Percentiles rank a stretch among this genome's conserved stretches.
These are phyloP conservation scores for Lates calcarifer DNA, from an alignment of 2,113 vertebrate species.

Conservation along the genomic window DNA sequence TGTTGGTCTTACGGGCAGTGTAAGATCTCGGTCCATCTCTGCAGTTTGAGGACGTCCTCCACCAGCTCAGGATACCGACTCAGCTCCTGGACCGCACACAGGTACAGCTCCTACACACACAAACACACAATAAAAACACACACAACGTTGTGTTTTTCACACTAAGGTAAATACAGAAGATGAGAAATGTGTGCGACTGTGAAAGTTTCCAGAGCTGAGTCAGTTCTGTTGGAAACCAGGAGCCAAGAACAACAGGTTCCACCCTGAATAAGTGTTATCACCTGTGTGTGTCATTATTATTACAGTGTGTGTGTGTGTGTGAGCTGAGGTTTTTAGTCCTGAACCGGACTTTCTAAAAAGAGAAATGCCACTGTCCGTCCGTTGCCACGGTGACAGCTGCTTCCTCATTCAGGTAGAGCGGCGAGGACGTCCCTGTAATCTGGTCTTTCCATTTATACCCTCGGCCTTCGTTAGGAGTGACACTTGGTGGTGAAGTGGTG, in stretches of 20 bases:
- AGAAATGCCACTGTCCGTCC: neutral
- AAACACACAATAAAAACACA: slow-evolving; percentile 27
- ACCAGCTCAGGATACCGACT: slow-evolving; percentile 90
- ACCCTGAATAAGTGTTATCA: neutral
- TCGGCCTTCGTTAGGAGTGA: no score
- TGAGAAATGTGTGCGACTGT: no score
- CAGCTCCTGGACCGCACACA: slow-evolving; percentile 91
- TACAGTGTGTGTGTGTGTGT: neutral
- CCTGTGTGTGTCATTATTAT: neutral
- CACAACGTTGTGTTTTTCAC: neutral
- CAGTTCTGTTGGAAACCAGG: neutral
- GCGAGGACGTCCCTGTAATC: no score
- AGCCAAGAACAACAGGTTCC: neutral
- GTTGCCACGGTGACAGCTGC: no score
- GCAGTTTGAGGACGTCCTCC: slow-evolving; percentile 92
- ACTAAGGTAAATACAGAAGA: no score
- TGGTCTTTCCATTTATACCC: no score
- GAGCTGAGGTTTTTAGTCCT: no score
- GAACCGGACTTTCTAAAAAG: no score
- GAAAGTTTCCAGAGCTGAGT: no score
- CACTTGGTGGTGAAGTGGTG: no score
- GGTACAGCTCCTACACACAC: slow-evolving; percentile 88
- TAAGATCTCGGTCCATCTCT: slow-evolving; percentile 87
- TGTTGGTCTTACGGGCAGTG: slow-evolving; percentile 80
- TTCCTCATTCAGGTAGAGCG: no score